Conservation (phyloP, 1,140 invertebrate species). For the Lepeophtheirus salmonis region DNA sequence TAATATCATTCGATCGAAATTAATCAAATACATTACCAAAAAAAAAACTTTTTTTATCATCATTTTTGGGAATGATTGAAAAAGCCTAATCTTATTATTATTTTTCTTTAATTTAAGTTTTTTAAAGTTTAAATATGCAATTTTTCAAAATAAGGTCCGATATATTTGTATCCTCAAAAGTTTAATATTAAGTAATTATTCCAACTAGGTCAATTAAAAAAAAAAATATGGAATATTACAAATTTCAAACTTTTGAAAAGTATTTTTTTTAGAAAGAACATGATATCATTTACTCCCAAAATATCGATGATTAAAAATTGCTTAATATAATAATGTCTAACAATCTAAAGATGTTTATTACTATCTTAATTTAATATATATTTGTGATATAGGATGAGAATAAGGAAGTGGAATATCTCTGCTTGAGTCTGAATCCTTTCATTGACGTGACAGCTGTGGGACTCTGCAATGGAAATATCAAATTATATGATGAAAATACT, state of each 20-base stretch:
- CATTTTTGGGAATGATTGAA: too few species aligned
- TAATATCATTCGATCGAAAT: too few species aligned
- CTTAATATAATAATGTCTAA: neutral
- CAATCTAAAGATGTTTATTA: neutral
- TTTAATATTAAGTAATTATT: too few species aligned
- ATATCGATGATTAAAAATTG: neutral
- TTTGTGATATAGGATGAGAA: constrained; percentile 1
- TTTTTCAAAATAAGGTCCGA: too few species aligned
- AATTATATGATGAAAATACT: constrained; percentile 15
- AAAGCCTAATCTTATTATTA: too few species aligned
- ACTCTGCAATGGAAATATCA: constrained; percentile 7
- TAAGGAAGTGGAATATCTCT: constrained; percentile 3
- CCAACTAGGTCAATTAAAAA: too few species aligned
- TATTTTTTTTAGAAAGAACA: neutral
- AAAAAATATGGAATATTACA: too few species aligned
- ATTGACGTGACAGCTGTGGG: constrained; percentile 5
- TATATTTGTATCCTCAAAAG: too few species aligned
- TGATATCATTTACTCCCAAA: neutral
- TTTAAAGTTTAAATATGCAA: too few species aligned
- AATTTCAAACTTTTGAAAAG: neutral
- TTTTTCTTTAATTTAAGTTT: too few species aligned
- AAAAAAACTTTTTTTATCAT: too few species aligned
- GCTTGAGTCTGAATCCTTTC: constrained; percentile 10
- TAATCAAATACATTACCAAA: too few species aligned
- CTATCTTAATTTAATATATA: neutral